A percentile compares a stretch with the other conserved stretches of the same genome.
Evolutionary conservation across 2,113 vertebrate species (phyloP).

Genomic region (Pteruthius melanotis): DNA sequence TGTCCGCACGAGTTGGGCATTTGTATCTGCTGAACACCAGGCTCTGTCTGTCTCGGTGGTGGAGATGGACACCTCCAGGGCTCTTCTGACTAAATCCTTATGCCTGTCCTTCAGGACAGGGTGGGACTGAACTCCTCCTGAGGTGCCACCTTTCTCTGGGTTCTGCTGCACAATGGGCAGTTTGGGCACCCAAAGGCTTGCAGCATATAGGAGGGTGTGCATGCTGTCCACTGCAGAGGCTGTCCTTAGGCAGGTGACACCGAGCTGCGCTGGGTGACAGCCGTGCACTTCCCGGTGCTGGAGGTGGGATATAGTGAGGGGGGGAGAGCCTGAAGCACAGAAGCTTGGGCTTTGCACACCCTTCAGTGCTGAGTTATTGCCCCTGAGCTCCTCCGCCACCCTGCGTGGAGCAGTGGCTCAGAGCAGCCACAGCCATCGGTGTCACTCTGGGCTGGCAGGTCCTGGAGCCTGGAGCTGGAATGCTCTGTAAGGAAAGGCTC

Average conservation of each 20-base stretch:
- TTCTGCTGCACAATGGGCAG: neutral
- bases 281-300: neutral
- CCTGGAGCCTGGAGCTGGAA: neutral
- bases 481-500: neutral
- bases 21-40: neutral
- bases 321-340: neutral
- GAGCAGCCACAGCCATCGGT: neutral
- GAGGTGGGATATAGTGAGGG: neutral
- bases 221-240: neutral
- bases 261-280: neutral
- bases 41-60: neutral
- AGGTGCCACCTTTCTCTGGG: neutral
- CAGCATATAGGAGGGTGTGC: neutral
- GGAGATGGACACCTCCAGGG: neutral
- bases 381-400: neutral
- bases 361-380: neutral
- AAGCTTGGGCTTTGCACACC: neutral
- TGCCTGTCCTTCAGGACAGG: neutral
- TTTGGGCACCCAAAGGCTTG: neutral
- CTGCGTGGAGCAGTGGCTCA: fast-evolving
- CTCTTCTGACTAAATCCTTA: neutral
- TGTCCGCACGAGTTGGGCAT: neutral
- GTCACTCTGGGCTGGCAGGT: neutral
- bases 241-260: neutral
- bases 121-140: neutral